phyloP scores from a whole-genome alignment of 2,888 invertebrate species.

The Drosophila lutescens region DNA sequence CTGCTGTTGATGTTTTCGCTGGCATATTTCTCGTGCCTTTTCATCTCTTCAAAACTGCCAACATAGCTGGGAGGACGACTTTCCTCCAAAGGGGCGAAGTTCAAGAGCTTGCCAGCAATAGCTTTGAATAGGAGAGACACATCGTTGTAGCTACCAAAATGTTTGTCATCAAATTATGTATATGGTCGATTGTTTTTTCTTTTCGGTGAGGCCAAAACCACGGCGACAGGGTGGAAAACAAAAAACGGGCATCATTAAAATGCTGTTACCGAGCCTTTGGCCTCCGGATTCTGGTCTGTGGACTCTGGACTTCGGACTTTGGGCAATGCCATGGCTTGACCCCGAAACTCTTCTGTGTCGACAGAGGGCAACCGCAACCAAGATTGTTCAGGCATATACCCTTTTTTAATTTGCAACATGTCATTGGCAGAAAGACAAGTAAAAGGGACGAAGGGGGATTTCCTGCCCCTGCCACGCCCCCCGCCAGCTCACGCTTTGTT shows the following conservation, averaged over 20 bases:
- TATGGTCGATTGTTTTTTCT: constrained; percentile 45
- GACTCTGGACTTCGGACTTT: constrained; percentile 9
- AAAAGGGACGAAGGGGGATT: constrained; percentile 59
- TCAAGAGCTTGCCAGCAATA: constrained; percentile 31
- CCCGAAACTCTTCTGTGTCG: constrained; percentile 32
- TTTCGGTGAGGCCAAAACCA: constrained; percentile 23
- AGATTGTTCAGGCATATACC: constrained; percentile 79
- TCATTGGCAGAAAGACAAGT: constrained; percentile 78
- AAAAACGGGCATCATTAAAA: constrained; percentile 78
- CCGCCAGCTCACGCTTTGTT: constrained; percentile 65
- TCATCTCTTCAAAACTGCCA: constrained; percentile 39
- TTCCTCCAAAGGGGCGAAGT: constrained; percentile 12
- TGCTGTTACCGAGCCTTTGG: constrained; percentile 63
- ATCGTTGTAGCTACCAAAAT: constrained; percentile 68
- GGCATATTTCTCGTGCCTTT: constrained; percentile 67
- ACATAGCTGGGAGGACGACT: constrained; percentile 27
- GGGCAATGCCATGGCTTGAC: constrained; percentile 27
- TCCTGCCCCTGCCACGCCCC: constrained; percentile 19
- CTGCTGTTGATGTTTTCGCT: constrained; percentile 34
- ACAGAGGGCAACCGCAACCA: constrained; percentile 64
- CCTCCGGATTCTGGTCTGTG: constrained; percentile 30
- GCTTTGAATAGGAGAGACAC: constrained; percentile 63
- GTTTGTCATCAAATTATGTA: constrained; percentile 79
- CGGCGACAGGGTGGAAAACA: constrained; percentile 17
- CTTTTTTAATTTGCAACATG: constrained; percentile 81